phyloP scores from a whole-genome alignment of 1,140 invertebrate species.

The Brachionus rotundiformis region DNA sequence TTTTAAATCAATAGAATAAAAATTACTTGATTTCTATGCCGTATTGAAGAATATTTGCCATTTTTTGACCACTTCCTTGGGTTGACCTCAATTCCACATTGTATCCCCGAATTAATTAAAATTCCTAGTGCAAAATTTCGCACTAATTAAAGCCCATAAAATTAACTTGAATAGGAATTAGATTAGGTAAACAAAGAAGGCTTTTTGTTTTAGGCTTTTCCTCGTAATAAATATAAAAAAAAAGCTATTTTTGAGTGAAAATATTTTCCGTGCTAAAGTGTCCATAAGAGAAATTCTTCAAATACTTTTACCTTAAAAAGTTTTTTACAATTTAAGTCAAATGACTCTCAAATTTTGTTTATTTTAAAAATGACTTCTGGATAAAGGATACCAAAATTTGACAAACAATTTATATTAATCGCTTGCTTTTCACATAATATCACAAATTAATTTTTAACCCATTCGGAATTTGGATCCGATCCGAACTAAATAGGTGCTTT shows the following conservation, averaged over 20 bases:
- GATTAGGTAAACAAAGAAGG: constrained; percentile 5
- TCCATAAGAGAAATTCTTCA: constrained; percentile 11
- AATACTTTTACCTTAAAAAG: background rate
- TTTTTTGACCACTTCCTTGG: background rate
- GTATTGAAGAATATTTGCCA: background rate
- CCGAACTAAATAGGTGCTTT: too few relatives aligned
- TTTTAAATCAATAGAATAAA: background rate
- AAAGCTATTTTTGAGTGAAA: background rate
- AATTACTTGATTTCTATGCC: background rate
- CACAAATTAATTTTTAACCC: background rate
- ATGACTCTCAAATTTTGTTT: constrained; percentile 12
- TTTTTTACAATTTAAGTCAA: constrained; percentile 7
- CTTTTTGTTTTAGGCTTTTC: constrained; percentile 1
- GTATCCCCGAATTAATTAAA: background rate
- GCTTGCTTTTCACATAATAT: background rate
- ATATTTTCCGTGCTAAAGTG: background rate
- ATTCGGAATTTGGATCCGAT: too few relatives aligned
- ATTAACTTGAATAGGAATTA: background rate
- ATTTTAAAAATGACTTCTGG: background rate
- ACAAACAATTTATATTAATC: background rate
- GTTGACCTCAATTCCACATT: background rate
- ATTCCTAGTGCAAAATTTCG: background rate
- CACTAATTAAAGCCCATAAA: background rate
- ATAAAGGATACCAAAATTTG: background rate
- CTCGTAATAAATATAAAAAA: background rate